Percentiles rank a stretch among this genome's conserved stretches.
Conservation (phyloP, 2,888 invertebrate species). For the Phalangium opilio region DNA sequence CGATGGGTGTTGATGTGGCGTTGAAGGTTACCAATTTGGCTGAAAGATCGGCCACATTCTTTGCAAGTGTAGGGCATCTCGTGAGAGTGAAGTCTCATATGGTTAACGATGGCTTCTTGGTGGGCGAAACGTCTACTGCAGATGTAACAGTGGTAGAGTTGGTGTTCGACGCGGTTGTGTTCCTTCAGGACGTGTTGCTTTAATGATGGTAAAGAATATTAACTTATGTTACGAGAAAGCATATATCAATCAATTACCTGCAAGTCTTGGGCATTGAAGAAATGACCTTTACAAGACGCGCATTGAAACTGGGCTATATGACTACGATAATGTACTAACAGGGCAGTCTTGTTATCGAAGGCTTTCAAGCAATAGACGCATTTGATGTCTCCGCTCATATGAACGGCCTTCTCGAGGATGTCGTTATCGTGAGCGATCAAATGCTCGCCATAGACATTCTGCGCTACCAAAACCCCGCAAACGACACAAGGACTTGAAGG, state of each 20-base stretch:
- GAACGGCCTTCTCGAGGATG: too few relatives aligned
- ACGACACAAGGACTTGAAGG: too few relatives aligned
- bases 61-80: slow-evolving; percentile 10
- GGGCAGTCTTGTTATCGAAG: background rate
- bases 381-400: too few relatives aligned
- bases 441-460: too few relatives aligned
- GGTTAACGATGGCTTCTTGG: slow-evolving; percentile 5
- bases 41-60: slow-evolving; percentile 10
- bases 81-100: slow-evolving; percentile 11
- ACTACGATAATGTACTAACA: slow-evolving; percentile 9
- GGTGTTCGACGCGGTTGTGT: slow-evolving; percentile 5
- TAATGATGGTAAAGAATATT: background rate
- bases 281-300: background rate
- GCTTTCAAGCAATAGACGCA: too few relatives aligned
- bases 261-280: background rate
- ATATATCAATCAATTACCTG: too few relatives aligned
- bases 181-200: background rate
- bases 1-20: slow-evolving; percentile 13
- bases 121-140: slow-evolving; percentile 5
- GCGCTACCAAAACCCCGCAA: too few relatives aligned
- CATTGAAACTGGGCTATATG: slow-evolving; percentile 6
- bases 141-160: slow-evolving; percentile 9
- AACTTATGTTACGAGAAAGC: too few relatives aligned
- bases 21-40: slow-evolving; percentile 12
- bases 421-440: too few relatives aligned